These are phyloP conservation scores for Natrix natrix DNA, from an alignment of 2,797 vertebrate species.

Conservation along the genomic window DNA sequence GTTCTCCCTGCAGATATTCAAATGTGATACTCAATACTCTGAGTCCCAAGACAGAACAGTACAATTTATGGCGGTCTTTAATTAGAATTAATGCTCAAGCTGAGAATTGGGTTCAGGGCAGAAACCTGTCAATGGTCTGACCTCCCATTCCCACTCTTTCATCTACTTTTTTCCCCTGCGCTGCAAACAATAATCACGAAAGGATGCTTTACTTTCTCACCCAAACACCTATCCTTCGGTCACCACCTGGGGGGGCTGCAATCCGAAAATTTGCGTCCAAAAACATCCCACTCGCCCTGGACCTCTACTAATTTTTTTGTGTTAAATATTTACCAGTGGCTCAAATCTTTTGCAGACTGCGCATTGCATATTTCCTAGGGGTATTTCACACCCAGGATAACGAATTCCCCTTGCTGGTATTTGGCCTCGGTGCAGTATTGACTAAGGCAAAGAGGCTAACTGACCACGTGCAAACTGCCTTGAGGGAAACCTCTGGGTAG, in stretches of 20 bases:
- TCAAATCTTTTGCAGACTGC: not conserved
- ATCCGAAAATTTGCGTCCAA: not conserved
- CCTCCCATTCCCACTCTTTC: not conserved
- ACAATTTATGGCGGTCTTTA: conserved; percentile 17
- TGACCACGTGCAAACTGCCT: no score
- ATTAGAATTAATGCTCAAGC: not conserved
- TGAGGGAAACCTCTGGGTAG: not conserved
- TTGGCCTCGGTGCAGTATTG: no score
- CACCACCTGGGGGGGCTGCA: not conserved
- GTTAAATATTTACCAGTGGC: not conserved
- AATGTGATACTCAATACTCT: conserved; percentile 1
- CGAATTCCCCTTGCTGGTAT: not conserved
- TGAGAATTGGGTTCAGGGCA: not conserved
- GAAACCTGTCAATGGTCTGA: not conserved
- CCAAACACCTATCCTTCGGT: not conserved
- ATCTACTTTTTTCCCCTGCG: not conserved
- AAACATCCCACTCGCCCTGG: not conserved
- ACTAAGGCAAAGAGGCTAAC: not conserved
- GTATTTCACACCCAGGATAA: not conserved
- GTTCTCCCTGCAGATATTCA: not conserved
- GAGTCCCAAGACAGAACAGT: conserved; percentile 3
- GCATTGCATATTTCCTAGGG: not conserved
- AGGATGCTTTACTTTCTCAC: not conserved
- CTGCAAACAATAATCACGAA: not conserved
- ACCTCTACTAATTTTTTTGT: not conserved